Evolutionary conservation across 2,797 vertebrate species (phyloP).

Genomic region (Aeoliscus strigatus): DNA sequence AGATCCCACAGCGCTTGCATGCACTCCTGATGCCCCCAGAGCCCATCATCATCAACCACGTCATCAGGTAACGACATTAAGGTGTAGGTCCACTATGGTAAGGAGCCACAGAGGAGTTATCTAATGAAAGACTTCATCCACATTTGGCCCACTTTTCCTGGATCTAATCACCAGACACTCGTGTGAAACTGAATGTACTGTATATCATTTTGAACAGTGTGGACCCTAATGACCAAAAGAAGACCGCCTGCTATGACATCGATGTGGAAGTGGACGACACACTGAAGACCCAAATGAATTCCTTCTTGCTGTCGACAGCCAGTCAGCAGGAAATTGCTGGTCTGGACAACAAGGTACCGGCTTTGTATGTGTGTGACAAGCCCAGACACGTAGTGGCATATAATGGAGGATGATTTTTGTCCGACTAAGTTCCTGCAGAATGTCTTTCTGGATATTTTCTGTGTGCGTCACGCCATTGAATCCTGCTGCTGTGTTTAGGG

Average conservation of each 20-base stretch:
- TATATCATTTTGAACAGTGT: conserved; percentile 72
- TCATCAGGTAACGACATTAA: conserved; percentile 85
- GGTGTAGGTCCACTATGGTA: neutral
- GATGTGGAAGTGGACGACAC: conserved; percentile 98
- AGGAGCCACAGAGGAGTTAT: no score
- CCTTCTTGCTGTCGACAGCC: conserved; percentile 95
- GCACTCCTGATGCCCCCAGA: conserved; percentile 97
- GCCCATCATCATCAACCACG: conserved; percentile 98
- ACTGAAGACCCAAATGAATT: conserved; percentile 99
- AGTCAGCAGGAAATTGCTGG: conserved; percentile 98
- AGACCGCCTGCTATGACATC: conserved; percentile 97
- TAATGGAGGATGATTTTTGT: no score
- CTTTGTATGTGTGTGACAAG: no score
- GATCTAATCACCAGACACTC: no score
- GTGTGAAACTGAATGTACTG: neutral
- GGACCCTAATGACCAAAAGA: conserved; percentile 99
- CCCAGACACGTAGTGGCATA: no score
- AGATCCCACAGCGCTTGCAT: conserved; percentile 96
- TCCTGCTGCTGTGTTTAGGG: no score
- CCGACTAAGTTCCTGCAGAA: no score
- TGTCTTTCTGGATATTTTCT: no score
- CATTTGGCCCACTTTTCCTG: no score
- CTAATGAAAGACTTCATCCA: no score
- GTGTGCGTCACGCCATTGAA: no score
- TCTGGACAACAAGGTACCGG: conserved; percentile 92